phyloP scores from a whole-genome alignment of 2,888 invertebrate genomes.

The Molorchus minor region DNA sequence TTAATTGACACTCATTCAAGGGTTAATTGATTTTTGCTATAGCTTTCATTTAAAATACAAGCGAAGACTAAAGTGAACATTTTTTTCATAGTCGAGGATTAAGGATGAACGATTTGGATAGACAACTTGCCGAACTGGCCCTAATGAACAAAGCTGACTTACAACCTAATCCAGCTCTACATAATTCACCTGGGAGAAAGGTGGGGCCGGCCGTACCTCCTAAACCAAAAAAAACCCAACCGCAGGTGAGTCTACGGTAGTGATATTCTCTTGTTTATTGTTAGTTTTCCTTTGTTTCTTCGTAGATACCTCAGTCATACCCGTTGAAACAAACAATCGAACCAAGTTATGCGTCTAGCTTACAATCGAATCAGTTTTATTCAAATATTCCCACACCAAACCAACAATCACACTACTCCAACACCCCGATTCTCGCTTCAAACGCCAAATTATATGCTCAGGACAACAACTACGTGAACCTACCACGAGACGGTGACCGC shows the following conservation, averaged over 20 bases:
- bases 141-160: constrained; percentile 66
- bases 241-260: constrained; percentile 63
- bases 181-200: constrained; percentile 66
- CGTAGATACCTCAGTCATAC: constrained; percentile 81
- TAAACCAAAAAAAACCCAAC: constrained; percentile 75
- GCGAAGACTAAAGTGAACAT: constrained; percentile 32
- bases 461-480: constrained; percentile 51
- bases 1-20: constrained; percentile 21
- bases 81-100: constrained; percentile 2
- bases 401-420: constrained; percentile 56
- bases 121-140: constrained; percentile 75
- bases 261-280: background rate
- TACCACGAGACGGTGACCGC: constrained; percentile 37
- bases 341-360: constrained; percentile 78
- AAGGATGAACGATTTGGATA: constrained; percentile 72
- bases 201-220: constrained; percentile 83
- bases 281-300: background rate
- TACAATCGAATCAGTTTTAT: constrained; percentile 65
- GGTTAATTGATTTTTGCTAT: constrained; percentile 21
- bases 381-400: constrained; percentile 60
- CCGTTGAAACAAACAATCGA: constrained; percentile 74
- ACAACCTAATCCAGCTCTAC: constrained; percentile 53
- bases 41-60: constrained; percentile 14
- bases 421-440: constrained; percentile 49
- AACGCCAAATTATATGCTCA: constrained; percentile 34